Base-by-base conservation (phyloP, 2,888 invertebrate species). In the Drosophila silvestris region DNA sequence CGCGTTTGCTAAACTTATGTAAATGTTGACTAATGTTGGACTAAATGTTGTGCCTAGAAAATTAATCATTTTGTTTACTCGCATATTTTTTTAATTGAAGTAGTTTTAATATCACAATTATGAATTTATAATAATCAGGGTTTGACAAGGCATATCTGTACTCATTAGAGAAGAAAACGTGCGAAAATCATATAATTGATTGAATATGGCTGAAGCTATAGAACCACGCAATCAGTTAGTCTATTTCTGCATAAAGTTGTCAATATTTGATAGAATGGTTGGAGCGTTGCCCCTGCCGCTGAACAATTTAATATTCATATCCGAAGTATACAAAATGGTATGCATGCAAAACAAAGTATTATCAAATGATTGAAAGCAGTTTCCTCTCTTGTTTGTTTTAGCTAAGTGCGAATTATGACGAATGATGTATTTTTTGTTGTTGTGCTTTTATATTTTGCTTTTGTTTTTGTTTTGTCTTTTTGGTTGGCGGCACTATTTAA, bases 261-360 rank as follows among this genome's bases (percentile, higher is more conserved):
- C 76, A 74, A 78, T 84, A 84, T 77, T 84, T 72, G 70, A 47
- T 60, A 56, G 63, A 50, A 74, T 77, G 65, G 70, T 69, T 58
- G 66, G 68, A 68, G 32, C 41, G 28, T 12, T 19, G 14, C 32
- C 67, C 56, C 5, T 3, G 19, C 26, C 28, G 2, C 19, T n/a
- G 30, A 53, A 32, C 14, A 75, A 63, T 58, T 62, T 74, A 73
- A 79, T 61, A 74, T 62, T 54, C 30, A 44, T 51, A 67, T 61
- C n/a, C 56, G 47, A 28, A 30, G 35, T n/a, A 33, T 33, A 56
- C 22, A 39, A 37, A 77, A 50, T 33, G 58, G 63, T 71, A 61
- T 74, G 81, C 30, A 76, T 63, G 81, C 87, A 76, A 89, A 85
- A 86, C 87, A 86, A 89, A 89, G 81, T 85, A 86, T 89, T 84